phyloP scores from a whole-genome alignment of 2,888 invertebrate genomes.

The Portevinia maculata region DNA sequence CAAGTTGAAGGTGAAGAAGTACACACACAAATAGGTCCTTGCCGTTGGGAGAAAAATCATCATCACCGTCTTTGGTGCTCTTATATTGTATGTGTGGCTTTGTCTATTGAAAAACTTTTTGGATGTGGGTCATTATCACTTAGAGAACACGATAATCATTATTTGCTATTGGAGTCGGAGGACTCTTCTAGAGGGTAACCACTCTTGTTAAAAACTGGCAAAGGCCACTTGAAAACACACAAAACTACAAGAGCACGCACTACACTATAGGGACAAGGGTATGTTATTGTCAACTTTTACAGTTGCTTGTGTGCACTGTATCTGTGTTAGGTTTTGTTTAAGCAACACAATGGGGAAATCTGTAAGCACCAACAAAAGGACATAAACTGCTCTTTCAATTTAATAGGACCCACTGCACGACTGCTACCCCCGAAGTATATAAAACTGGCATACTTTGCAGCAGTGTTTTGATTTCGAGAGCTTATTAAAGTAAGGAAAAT shows the following conservation, averaged over 20 bases:
- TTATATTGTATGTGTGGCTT: not conserved
- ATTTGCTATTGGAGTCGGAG: constrained; percentile 31
- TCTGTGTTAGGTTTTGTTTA: constrained; percentile 29
- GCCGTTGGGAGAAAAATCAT: not conserved
- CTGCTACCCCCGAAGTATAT: not conserved
- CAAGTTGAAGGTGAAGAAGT: constrained; percentile 54
- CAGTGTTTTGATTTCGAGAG: constrained; percentile 1
- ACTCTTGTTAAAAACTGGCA: constrained; percentile 57
- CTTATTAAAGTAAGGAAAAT: too few relatives aligned
- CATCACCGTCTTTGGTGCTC: too few relatives aligned
- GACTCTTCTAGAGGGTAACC: constrained; percentile 47
- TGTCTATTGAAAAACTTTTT: constrained; percentile 13
- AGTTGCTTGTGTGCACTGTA: constrained; percentile 3
- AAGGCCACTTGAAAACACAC: constrained; percentile 55
- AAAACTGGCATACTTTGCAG: constrained; percentile 53
- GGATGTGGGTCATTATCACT: constrained; percentile 71
- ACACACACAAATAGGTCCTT: too few relatives aligned
- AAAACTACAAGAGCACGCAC: constrained; percentile 53
- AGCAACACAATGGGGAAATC: constrained; percentile 44
- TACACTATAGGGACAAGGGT: constrained; percentile 7
- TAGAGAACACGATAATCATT: constrained; percentile 63
- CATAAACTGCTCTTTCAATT: constrained; percentile 66
- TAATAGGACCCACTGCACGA: constrained; percentile 38
- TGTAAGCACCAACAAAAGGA: constrained; percentile 55
- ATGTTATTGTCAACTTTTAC: constrained; percentile 49